Evolutionary conservation across 2,113 vertebrate genomes (phyloP).

Genomic region (Percina caprodes): DNA sequence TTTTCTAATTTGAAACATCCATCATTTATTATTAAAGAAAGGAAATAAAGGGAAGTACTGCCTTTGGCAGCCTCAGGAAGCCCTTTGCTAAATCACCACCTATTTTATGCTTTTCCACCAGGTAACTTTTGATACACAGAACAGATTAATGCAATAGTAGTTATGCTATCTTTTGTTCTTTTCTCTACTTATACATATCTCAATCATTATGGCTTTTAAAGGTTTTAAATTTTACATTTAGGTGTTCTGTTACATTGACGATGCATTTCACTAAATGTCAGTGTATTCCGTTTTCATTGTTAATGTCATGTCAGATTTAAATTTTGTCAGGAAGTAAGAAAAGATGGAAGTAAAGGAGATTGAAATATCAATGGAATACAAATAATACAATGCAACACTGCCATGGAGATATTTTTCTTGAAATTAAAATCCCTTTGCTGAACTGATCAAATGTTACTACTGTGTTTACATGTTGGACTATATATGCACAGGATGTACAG

Average conservation of each 20-base stretch:
- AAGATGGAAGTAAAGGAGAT: background rate
- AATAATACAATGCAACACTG: background rate
- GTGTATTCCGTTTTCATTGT: background rate
- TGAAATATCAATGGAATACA: background rate
- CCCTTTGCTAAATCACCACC: constrained; percentile 39
- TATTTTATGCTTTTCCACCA: constrained; percentile 47
- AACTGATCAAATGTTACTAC: background rate
- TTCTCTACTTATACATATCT: background rate
- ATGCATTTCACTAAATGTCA: background rate
- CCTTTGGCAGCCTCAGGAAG: constrained; percentile 67
- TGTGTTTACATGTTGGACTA: background rate
- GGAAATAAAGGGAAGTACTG: constrained; percentile 69
- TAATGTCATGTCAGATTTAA: background rate
- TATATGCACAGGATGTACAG: background rate
- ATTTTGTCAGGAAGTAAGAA: background rate
- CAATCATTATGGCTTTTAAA: background rate
- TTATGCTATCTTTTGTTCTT: background rate
- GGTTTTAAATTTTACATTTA: background rate
- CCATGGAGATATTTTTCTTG: background rate
- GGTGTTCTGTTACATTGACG: background rate
- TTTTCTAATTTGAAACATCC: constrained; percentile 96
- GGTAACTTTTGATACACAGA: constrained; percentile 19
- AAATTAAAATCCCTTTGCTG: background rate
- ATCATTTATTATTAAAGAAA: constrained; percentile 97
- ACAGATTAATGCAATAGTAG: constrained; percentile 16